A percentile compares a stretch with the other conserved stretches of the same genome.
These are phyloP conservation scores for Drosophila gaucha DNA, from an alignment of 2,888 invertebrate species.

Conservation along the genomic window DNA sequence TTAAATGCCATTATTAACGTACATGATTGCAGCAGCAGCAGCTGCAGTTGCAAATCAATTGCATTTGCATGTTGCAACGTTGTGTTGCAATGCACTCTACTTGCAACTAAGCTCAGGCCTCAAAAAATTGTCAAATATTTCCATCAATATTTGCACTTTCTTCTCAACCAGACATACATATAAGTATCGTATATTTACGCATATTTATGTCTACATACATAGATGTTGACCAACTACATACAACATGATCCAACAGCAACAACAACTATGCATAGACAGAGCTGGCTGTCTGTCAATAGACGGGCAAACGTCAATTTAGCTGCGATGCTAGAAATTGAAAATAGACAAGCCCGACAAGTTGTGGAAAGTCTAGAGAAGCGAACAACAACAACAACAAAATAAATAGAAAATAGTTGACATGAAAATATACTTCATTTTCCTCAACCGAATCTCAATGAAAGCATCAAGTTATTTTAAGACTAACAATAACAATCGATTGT, in stretches of 20 bases:
- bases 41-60: slow-evolving; percentile 43
- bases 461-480: slow-evolving; percentile 1
- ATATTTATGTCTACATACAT: slow-evolving; percentile 72
- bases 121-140: slow-evolving; percentile 3
- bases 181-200: slow-evolving; percentile 62
- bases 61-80: slow-evolving; percentile 41
- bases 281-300: slow-evolving; percentile 68
- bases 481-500: slow-evolving; percentile 19
- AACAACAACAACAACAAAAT: slow-evolving; percentile 13
- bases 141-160: slow-evolving; percentile 75
- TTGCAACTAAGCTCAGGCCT: slow-evolving; percentile 11
- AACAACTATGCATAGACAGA: slow-evolving; percentile 8
- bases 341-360: slow-evolving; percentile 57
- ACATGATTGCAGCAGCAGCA: slow-evolving; percentile 28
- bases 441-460: slow-evolving; percentile 1
- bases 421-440: slow-evolving; percentile 42
- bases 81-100: slow-evolving; percentile 30
- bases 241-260: slow-evolving; percentile 44
- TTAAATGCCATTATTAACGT: slow-evolving; percentile 39
- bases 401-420: slow-evolving; percentile 52
- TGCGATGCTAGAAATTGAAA: slow-evolving; percentile 68
- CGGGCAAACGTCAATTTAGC: slow-evolving; percentile 68
- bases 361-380: slow-evolving; percentile 33
- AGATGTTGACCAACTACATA: slow-evolving; percentile 70
- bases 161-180: no score